phyloP scores from a whole-genome alignment of 2,888 invertebrate genomes.

The Beris morrisii region DNA sequence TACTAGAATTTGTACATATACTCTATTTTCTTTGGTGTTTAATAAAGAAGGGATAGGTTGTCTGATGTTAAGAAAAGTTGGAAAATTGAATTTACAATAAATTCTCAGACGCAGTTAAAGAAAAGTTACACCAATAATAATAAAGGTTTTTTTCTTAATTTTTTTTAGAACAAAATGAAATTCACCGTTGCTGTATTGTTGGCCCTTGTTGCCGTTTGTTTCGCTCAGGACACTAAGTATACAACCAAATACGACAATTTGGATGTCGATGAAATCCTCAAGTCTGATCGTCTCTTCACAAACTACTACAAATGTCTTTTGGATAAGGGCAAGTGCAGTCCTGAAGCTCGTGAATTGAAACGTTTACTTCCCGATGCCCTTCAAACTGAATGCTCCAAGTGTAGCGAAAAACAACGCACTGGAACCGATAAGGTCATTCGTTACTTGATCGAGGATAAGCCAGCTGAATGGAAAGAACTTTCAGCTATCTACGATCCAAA shows the following conservation, averaged over 20 bases:
- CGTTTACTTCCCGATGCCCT: slow-evolving; percentile 74
- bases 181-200: slow-evolving; percentile 18
- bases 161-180: slow-evolving; percentile 20
- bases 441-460: slow-evolving; percentile 67
- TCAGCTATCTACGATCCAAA: slow-evolving; percentile 70
- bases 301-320: slow-evolving; percentile 58
- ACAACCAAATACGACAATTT: slow-evolving; percentile 27
- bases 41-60: no score
- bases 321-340: slow-evolving; percentile 65
- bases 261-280: slow-evolving; percentile 23
- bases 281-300: slow-evolving; percentile 23
- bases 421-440: slow-evolving; percentile 68
- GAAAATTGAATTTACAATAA: no score
- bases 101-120: no score
- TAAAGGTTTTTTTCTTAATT: not conserved
- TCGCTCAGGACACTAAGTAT: slow-evolving; percentile 16
- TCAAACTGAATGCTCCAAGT: slow-evolving; percentile 67
- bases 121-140: not conserved
- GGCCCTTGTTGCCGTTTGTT: slow-evolving; percentile 11
- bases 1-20: no score
- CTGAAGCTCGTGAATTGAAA: slow-evolving; percentile 71
- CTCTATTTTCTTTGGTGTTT: not conserved
- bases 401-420: slow-evolving; percentile 66
- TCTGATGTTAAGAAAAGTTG: no score
- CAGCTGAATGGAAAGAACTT: slow-evolving; percentile 66